Evolutionary conservation across 2,113 vertebrate species (phyloP).

Genomic region (Vulpes ferrilata): DNA sequence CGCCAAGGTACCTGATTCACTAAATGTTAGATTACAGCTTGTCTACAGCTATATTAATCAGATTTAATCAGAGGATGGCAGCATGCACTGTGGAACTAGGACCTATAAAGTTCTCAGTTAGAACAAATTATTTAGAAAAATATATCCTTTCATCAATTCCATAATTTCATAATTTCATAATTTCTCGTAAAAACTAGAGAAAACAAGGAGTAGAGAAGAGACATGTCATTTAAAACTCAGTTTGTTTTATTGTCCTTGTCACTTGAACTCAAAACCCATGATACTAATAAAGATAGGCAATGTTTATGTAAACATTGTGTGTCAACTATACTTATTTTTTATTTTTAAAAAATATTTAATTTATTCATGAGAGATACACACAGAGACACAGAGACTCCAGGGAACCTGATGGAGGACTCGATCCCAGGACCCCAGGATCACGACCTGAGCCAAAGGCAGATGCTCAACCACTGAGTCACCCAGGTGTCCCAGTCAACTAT

Average conservation of each 20-base stretch:
- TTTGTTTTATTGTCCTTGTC: neutral
- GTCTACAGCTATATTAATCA: neutral
- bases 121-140: constrained; percentile 39
- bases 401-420: too few species aligned
- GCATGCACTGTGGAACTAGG: neutral
- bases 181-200: neutral
- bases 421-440: too few species aligned
- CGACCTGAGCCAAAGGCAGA: too few species aligned
- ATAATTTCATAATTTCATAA: neutral
- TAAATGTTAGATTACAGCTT: constrained; percentile 42
- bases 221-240: neutral
- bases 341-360: too few species aligned
- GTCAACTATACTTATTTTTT: too few species aligned
- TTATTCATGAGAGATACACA: too few species aligned
- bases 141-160: neutral
- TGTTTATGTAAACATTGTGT: neutral
- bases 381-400: too few species aligned
- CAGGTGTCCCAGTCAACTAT: neutral
- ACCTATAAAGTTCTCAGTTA: neutral
- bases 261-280: neutral
- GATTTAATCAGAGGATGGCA: neutral
- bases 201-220: neutral
- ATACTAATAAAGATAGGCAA: neutral
- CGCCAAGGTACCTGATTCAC: neutral
- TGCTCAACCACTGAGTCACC: too few species aligned